Evolutionary conservation across 2,113 vertebrate genomes (phyloP).

Genomic region (Xiphophorus couchianus): DNA sequence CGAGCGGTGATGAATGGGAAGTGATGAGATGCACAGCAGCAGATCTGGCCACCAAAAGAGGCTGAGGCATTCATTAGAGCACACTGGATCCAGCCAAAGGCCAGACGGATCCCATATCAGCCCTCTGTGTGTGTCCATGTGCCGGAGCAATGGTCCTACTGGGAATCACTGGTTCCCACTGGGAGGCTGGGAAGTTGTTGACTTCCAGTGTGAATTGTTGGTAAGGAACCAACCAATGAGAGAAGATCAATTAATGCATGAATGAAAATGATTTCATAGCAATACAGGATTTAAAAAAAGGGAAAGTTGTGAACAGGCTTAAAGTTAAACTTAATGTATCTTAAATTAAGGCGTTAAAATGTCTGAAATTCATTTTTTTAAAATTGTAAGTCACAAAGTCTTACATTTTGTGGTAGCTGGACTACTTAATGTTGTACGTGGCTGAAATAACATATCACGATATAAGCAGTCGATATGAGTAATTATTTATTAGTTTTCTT

Average conservation of each 20-base stretch:
- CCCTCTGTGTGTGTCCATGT: neutral
- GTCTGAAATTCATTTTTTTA: too few species aligned
- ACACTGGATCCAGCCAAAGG: constrained; percentile 65
- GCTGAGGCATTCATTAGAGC: constrained; percentile 59
- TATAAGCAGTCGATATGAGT: too few species aligned
- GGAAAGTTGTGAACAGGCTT: neutral
- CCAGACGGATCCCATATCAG: constrained; percentile 54
- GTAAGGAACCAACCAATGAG: neutral
- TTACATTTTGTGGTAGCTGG: too few species aligned
- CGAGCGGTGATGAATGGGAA: constrained; percentile 66
- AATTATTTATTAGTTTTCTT: too few species aligned
- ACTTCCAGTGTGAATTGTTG: neutral
- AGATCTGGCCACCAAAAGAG: constrained; percentile 41
- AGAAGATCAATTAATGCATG: neutral
- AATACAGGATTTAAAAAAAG: neutral
- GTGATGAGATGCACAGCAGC: constrained; percentile 72
- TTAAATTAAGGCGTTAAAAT: too few species aligned
- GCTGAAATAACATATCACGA: too few species aligned
- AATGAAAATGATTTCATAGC: neutral
- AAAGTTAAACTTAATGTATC: too few species aligned
- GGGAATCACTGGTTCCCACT: neutral
- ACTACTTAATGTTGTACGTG: too few species aligned
- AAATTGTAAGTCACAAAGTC: too few species aligned
- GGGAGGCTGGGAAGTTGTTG: neutral
- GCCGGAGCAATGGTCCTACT: neutral